Percentiles rank a stretch among this genome's conserved stretches.
phyloP scores from a whole-genome alignment of 2,113 vertebrate species.

The Rhipidura dahli region DNA sequence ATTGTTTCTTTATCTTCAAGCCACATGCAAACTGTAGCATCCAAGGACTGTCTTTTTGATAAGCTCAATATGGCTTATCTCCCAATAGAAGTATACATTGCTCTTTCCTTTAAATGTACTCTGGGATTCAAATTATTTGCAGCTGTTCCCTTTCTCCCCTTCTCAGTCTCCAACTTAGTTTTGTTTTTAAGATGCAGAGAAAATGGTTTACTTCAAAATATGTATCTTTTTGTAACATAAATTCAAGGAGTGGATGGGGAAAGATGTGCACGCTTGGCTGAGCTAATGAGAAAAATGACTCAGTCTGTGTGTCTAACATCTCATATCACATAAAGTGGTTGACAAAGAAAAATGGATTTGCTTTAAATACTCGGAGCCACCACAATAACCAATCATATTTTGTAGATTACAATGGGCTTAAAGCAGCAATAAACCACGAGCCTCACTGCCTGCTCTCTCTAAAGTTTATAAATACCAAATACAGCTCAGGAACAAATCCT shows the following conservation, averaged over 20 bases:
- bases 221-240: constrained; percentile 50
- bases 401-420: neutral
- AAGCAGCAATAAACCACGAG: neutral
- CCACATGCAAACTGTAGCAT: constrained; percentile 26
- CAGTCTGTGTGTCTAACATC: neutral
- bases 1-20: constrained; percentile 45
- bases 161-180: neutral
- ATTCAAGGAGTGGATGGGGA: constrained; percentile 4
- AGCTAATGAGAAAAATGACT: constrained; percentile 54
- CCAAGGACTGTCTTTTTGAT: constrained; percentile 31
- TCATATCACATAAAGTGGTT: constrained; percentile 7
- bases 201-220: constrained; percentile 43
- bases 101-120: constrained; percentile 23
- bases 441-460: neutral
- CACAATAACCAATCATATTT: neutral
- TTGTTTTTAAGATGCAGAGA: constrained; percentile 20
- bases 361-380: neutral
- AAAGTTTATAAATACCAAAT: neutral
- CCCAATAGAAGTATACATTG: neutral
- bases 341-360: constrained; percentile 70
- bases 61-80: constrained; percentile 48
- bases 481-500: neutral
- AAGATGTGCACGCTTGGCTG: neutral
- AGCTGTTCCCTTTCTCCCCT: neutral
- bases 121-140: neutral